Evolutionary conservation across 2,113 vertebrate genomes (phyloP).

Genomic region (Vidua macroura): DNA sequence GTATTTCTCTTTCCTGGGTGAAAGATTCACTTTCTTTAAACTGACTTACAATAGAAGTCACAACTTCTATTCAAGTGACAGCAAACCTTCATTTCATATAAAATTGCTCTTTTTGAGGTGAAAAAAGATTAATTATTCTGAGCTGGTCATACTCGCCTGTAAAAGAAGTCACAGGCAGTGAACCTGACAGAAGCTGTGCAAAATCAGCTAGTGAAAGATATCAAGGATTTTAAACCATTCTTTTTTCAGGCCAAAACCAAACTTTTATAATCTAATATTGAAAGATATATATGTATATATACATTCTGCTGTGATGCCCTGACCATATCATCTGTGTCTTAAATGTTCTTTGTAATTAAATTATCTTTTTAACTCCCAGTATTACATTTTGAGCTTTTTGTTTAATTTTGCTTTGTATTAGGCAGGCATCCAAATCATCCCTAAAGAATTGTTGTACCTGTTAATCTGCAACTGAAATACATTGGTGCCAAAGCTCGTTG

Average conservation of each 20-base stretch:
- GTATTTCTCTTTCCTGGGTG: neutral
- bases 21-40: neutral
- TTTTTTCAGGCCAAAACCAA: neutral
- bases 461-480: neutral
- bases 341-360: neutral
- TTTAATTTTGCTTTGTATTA: neutral
- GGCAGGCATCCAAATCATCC: neutral
- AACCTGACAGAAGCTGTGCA: neutral
- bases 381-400: neutral
- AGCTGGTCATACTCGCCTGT: neutral
- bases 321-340: neutral
- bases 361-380: neutral
- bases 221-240: neutral
- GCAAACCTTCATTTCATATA: neutral
- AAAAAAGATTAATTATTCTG: neutral
- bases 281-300: neutral
- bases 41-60: neutral
- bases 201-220: neutral
- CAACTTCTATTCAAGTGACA: neutral
- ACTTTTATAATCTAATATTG: neutral
- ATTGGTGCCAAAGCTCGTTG: neutral
- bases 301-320: neutral
- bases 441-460: neutral
- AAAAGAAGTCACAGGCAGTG: neutral
- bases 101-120: neutral